Evolutionary conservation across 2,888 invertebrate species (phyloP).

Genomic region (Laothoe populi): DNA sequence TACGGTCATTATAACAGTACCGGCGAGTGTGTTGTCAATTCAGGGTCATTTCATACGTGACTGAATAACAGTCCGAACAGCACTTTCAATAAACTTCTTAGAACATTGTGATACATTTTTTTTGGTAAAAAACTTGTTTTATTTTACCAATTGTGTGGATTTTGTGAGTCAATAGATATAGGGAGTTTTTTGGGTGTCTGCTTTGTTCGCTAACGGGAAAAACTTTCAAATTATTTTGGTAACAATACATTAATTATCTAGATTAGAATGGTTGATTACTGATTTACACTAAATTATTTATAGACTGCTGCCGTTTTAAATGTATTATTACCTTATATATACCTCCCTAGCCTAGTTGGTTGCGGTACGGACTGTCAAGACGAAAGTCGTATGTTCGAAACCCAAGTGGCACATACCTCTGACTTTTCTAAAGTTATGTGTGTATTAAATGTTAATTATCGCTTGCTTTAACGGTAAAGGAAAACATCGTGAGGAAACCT

Average conservation of each 20-base stretch:
- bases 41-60: constrained; percentile 7
- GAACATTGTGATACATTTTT: not conserved
- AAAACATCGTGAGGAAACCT: no score
- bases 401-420: no score
- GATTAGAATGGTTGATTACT: not conserved
- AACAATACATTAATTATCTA: not conserved
- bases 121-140: not conserved
- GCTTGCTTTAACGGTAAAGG: no score
- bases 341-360: not conserved
- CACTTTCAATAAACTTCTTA: constrained; percentile 1
- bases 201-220: not conserved
- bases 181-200: not conserved
- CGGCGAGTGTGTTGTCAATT: not conserved
- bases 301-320: not conserved
- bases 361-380: no score
- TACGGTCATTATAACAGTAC: constrained; percentile 9
- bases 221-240: not conserved
- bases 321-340: not conserved
- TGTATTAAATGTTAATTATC: no score
- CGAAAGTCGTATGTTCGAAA: no score
- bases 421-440: no score
- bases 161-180: not conserved
- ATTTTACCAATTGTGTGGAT: no score
- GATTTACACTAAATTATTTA: not conserved
- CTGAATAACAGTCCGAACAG: not conserved